A percentile compares a stretch with the other conserved stretches of the same genome.
Evolutionary conservation across 1,140 invertebrate genomes (phyloP).

Genomic region (Drosophila persimilis): DNA sequence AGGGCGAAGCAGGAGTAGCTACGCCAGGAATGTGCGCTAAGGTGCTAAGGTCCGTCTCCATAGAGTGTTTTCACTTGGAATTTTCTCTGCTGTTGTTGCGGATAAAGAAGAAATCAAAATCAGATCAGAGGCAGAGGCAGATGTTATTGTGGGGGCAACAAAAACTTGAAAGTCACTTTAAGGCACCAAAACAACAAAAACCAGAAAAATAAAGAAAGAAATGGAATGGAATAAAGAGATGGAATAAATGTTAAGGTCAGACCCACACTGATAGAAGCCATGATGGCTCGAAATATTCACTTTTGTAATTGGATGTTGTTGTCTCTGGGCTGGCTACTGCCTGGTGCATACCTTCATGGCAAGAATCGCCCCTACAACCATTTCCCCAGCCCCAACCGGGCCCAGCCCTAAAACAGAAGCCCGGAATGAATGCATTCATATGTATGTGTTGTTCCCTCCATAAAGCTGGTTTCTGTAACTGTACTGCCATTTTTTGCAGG

Average conservation of each 20-base stretch:
- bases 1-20: background rate
- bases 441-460: conserved; percentile 32
- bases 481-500: conserved; percentile 33
- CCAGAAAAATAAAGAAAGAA: conserved; percentile 10
- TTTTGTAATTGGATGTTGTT: conserved; percentile 77
- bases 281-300: conserved; percentile 66
- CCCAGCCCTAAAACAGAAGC: conserved; percentile 43
- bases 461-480: conserved; percentile 47
- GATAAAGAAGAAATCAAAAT: conserved; percentile 44
- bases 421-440: conserved; percentile 41
- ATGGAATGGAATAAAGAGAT: conserved; percentile 10
- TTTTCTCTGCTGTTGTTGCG: conserved; percentile 14
- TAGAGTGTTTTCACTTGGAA: conserved; percentile 47
- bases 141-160: background rate
- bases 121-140: conserved; percentile 38
- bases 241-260: conserved; percentile 75
- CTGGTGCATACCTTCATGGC: conserved; percentile 55
- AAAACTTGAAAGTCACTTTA: conserved; percentile 60
- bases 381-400: too few species aligned
- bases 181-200: conserved; percentile 23
- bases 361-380: background rate
- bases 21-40: background rate
- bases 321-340: conserved; percentile 30
- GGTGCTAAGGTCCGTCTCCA: background rate
- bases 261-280: conserved; percentile 12